These are phyloP conservation scores for Diglossa cyanea DNA, from an alignment of 2,797 vertebrate genomes.

Conservation along the genomic window DNA sequence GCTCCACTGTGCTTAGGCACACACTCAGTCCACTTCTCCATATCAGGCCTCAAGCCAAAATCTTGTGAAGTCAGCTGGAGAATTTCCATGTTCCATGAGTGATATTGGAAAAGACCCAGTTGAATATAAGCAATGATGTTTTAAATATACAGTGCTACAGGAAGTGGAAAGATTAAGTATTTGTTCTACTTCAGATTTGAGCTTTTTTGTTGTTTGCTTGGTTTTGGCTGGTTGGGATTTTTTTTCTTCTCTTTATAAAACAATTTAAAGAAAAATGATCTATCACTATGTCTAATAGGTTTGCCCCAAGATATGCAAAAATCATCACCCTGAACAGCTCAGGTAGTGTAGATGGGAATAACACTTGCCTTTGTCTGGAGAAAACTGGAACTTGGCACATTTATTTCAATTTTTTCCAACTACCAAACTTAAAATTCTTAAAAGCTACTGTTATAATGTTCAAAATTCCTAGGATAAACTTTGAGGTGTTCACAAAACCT, in stretches of 20 bases:
- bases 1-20: neutral
- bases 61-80: constrained; percentile 37
- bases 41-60: constrained; percentile 48
- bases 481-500: neutral
- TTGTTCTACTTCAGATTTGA: neutral
- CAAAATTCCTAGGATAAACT: neutral
- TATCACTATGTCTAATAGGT: neutral
- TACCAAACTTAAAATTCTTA: neutral
- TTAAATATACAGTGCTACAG: constrained; percentile 1
- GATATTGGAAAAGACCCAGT: constrained; percentile 46
- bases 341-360: neutral
- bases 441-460: neutral
- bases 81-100: constrained; percentile 37
- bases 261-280: neutral
- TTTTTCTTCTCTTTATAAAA: neutral
- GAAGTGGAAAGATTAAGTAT: neutral
- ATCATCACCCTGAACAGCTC: neutral
- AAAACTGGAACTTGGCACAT: neutral
- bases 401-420: neutral
- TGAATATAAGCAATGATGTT: constrained; percentile 7
- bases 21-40: neutral
- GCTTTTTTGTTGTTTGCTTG: neutral
- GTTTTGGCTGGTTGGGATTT: neutral
- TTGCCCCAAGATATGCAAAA: neutral
- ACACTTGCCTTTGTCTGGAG: neutral